phyloP scores from a whole-genome alignment of 2,888 invertebrate species.

The Drosophila recens region DNA sequence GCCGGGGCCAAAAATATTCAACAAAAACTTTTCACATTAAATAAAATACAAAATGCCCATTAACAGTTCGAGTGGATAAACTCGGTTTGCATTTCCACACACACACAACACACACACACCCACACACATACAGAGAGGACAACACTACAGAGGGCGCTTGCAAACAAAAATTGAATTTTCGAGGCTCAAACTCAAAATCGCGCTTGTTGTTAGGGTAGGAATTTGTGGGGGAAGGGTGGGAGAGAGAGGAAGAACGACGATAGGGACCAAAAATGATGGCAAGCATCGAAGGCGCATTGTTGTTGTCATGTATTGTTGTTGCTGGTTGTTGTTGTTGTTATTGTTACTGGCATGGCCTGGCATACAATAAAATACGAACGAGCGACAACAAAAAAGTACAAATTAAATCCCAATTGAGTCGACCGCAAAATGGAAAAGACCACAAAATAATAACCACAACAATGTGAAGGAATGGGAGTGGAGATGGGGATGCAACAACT shows the following conservation, averaged over 20 bases:
- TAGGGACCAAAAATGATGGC: conserved; percentile 55
- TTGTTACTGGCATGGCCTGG: conserved; percentile 56
- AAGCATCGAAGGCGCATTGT: conserved; percentile 73
- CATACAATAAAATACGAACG: conserved; percentile 79
- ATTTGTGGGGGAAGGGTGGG: not conserved
- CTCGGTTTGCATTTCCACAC: conserved; percentile 74
- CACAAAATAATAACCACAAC: conserved; percentile 82
- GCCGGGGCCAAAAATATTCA: too few species aligned
- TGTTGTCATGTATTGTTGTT: conserved; percentile 56
- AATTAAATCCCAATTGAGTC: conserved; percentile 82
- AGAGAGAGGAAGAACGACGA: not conserved
- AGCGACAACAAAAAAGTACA: conserved; percentile 82
- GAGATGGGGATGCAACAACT: conserved; percentile 45
- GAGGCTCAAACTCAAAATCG: conserved; percentile 77
- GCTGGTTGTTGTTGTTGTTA: conserved; percentile 46
- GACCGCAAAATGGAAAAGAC: conserved; percentile 80
- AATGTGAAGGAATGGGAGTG: conserved; percentile 56
- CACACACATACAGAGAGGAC: conserved; percentile 1
- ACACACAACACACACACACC: conserved; percentile 24
- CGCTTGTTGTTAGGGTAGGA: conserved; percentile 50
- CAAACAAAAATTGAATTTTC: conserved; percentile 79
- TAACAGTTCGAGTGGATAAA: conserved; percentile 81
- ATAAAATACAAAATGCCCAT: conserved; percentile 82
- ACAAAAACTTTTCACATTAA: conserved; percentile 80
- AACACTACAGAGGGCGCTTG: conserved; percentile 25